Evolutionary conservation across 2,113 vertebrate genomes (phyloP).

Genomic region (Trematocara macrostoma): DNA sequence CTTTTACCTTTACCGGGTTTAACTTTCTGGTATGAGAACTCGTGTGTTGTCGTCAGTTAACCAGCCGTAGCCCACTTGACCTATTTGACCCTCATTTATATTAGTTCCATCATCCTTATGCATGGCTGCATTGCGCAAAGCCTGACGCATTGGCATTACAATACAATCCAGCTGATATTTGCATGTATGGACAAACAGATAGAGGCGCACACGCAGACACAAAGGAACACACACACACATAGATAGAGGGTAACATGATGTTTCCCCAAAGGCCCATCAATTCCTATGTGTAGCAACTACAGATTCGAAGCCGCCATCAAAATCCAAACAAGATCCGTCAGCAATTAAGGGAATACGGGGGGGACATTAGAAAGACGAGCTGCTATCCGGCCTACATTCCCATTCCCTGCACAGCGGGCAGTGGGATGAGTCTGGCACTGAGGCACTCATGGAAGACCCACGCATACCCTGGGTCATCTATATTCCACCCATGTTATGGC

Average conservation of each 20-base stretch:
- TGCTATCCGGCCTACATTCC: slow-evolving; percentile 66
- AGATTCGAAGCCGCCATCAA: slow-evolving; percentile 71
- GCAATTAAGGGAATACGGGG: slow-evolving; percentile 76
- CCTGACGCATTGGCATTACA: not conserved
- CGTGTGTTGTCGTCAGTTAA: not conserved
- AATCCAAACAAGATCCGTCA: slow-evolving; percentile 78
- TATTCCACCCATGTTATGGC: slow-evolving; percentile 76
- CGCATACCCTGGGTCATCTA: slow-evolving; percentile 77
- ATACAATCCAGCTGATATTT: not conserved
- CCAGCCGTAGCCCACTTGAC: slow-evolving; percentile 32
- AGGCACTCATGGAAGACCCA: slow-evolving; percentile 67
- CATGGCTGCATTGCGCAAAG: not conserved
- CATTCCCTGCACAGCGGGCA: slow-evolving; percentile 70
- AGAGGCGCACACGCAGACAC: not conserved
- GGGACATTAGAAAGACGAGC: slow-evolving; percentile 78
- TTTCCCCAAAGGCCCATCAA: slow-evolving; percentile 73
- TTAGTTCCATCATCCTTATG: slow-evolving; percentile 13
- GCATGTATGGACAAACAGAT: not conserved
- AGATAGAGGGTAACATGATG: slow-evolving; percentile 56
- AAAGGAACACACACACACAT: not conserved
- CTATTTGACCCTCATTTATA: slow-evolving; percentile 12
- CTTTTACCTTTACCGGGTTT: not conserved
- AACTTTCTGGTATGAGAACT: not conserved
- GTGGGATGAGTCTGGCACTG: slow-evolving; percentile 64
- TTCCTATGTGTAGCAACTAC: slow-evolving; percentile 72